Conservation (phyloP, 2,797 vertebrate species). For the Sebastes matsubarae region DNA sequence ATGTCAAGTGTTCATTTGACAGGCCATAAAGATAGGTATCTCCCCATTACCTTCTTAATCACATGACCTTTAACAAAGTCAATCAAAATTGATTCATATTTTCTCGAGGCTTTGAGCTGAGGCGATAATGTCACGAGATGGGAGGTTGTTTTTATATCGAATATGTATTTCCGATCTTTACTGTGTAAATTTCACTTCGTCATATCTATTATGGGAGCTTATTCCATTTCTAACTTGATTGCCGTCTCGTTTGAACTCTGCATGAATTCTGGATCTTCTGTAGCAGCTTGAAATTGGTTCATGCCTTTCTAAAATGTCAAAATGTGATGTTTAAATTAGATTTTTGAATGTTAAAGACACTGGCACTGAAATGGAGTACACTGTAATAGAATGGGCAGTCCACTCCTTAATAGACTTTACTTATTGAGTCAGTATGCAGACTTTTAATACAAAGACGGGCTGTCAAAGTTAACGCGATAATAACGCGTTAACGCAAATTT, state of each 20-base stretch:
- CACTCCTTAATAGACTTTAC: neutral
- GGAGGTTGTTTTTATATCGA: slow-evolving; percentile 18
- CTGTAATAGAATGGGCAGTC: neutral
- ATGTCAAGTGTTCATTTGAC: slow-evolving; percentile 56
- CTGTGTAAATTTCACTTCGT: slow-evolving; percentile 13
- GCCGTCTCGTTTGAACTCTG: slow-evolving; percentile 5
- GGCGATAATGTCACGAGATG: slow-evolving; percentile 16
- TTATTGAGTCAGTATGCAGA: neutral
- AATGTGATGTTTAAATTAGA: slow-evolving; percentile 3
- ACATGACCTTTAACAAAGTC: slow-evolving; percentile 69
- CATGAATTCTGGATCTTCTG: neutral
- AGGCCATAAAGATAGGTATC: slow-evolving; percentile 63
- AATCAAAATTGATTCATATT: slow-evolving; percentile 56
- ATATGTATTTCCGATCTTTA: slow-evolving; percentile 25
- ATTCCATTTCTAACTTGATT: neutral
- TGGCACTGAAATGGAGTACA: neutral
- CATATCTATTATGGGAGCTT: neutral
- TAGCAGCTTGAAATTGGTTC: neutral
- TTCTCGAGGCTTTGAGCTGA: neutral
- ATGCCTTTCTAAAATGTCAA: slow-evolving; percentile 6
- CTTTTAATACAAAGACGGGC: neutral
- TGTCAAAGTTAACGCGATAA: too few species aligned
- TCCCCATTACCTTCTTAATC: slow-evolving; percentile 55
- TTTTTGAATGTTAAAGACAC: slow-evolving; percentile 2
- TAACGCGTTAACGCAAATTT: too few species aligned